Percentiles rank a stretch among this genome's conserved stretches.
phyloP scores from a whole-genome alignment of 1,140 invertebrate genomes.

The Aricia agestis region DNA sequence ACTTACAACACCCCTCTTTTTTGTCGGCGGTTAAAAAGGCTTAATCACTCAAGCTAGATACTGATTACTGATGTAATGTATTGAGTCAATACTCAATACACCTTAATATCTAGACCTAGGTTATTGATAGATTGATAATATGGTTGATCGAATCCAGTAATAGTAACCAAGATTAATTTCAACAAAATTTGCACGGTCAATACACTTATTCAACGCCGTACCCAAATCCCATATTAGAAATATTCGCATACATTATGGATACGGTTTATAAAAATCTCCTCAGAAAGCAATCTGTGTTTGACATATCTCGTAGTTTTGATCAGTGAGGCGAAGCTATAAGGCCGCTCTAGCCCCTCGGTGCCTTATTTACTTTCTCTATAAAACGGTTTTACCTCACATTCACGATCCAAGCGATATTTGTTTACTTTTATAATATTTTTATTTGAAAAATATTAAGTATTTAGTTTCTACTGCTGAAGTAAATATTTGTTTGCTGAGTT shows the following conservation, averaged over 20 bases:
- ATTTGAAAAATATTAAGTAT: constrained; percentile 12
- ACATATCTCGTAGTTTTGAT: constrained; percentile 54
- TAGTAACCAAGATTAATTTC: background rate
- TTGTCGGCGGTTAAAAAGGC: too few relatives aligned
- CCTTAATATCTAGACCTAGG: too few relatives aligned
- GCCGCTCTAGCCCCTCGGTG: constrained; percentile 30
- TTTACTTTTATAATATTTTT: constrained; percentile 17
- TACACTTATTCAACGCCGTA: background rate
- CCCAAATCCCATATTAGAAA: background rate
- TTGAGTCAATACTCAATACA: too few relatives aligned
- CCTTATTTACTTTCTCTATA: constrained; percentile 28
- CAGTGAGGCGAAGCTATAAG: constrained; percentile 38
- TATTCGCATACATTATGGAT: constrained; percentile 30
- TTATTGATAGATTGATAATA: too few relatives aligned
- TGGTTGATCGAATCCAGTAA: background rate
- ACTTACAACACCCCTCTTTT: too few relatives aligned
- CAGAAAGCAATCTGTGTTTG: constrained; percentile 53
- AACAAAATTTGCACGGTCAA: background rate
- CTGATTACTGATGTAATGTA: too few relatives aligned
- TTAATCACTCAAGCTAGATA: too few relatives aligned
- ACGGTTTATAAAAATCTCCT: constrained; percentile 37
- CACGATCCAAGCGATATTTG: constrained; percentile 21
- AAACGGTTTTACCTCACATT: constrained; percentile 24
- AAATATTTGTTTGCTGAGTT: background rate
- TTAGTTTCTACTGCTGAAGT: background rate